Base-by-base conservation (phyloP, 1,140 invertebrate genomes). In the Diorhabda elongata region DNA sequence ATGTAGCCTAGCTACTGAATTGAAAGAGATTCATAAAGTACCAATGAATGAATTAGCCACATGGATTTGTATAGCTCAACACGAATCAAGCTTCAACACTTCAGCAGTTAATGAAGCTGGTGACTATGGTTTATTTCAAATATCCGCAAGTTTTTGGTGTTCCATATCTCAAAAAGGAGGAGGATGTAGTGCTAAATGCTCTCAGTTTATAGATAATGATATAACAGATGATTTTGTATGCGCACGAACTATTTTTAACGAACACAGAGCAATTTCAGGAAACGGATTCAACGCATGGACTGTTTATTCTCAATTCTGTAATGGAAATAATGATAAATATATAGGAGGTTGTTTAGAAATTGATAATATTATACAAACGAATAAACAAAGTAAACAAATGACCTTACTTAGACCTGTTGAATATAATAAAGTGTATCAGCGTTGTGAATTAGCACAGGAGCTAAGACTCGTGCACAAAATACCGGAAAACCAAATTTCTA, bases 91-190 rank as follows among this genome's bases (percentile, higher is more conserved):
- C 2, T 90, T 86, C 79, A 86, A 92, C 75, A 91, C 90, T 3
- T 81, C 85, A 0, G 90, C 89, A 0, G 79, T 87, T 42, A 88
- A 88, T n/a, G 86, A 84, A 6, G 88, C 86, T 74, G 83, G 84
- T 2, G 90, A 92, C 78, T 89, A 92, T 78, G 91, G 91, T 42
- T 73, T 92, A 8, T 85, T 91, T 69, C 90, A 91, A 82, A 91
- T 92, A 69, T 90, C 88, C 77, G 87, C 91, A 74, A 78, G 87
- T 42, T 92, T 85, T 76, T 92, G 91, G 91, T 76, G 75, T 67
- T 86, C 85, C 0, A 83, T 84, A 7, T 81, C 80, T 11, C 84
- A 85, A 5, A 83, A 83, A 11, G 88, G 85, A 0, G 81, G 82
- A 44, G 86, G 82, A 5, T 91, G 89, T 71, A 85, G 85, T 8